A percentile compares a stretch with the other conserved stretches of the same genome.
phyloP scores from a whole-genome alignment of 2,797 vertebrate species.

The Zalophus californianus region DNA sequence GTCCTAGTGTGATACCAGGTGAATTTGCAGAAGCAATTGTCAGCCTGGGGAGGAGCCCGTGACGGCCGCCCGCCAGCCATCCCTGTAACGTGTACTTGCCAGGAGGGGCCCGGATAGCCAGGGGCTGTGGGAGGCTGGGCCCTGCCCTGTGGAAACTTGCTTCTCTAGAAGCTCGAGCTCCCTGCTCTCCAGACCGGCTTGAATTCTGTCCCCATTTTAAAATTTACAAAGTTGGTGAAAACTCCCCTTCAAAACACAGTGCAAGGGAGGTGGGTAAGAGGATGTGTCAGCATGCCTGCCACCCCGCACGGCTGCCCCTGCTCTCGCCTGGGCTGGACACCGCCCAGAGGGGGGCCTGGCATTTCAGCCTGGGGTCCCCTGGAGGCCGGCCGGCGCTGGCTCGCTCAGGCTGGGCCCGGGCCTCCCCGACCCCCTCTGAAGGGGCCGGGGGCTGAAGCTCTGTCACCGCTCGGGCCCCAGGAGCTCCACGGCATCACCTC shows the following conservation, averaged over 20 bases:
- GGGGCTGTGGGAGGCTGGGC: not conserved
- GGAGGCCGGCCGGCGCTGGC: too few species aligned
- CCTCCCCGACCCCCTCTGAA: too few species aligned
- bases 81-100: fast-evolving
- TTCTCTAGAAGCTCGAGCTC: not conserved
- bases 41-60: not conserved
- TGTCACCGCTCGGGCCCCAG: too few species aligned
- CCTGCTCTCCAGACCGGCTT: fast-evolving
- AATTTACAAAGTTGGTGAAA: not conserved
- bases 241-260: fast-evolving
- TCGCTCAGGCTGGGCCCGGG: too few species aligned
- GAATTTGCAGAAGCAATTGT: fast-evolving
- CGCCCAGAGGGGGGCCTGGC: not conserved
- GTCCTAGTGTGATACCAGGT: too few species aligned
- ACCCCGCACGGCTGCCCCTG: not conserved
- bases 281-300: not conserved
- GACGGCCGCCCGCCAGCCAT: fast-evolving
- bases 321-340: not conserved
- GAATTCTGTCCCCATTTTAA: too few species aligned
- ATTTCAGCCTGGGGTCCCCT: not conserved
- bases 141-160: fast-evolving
- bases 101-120: too few species aligned
- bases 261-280: not conserved
- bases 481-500: too few species aligned
- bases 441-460: too few species aligned